Percentiles rank a stretch among this genome's conserved stretches.
Evolutionary conservation across 2,797 vertebrate genomes (phyloP).

Genomic region (Octomys mimax): DNA sequence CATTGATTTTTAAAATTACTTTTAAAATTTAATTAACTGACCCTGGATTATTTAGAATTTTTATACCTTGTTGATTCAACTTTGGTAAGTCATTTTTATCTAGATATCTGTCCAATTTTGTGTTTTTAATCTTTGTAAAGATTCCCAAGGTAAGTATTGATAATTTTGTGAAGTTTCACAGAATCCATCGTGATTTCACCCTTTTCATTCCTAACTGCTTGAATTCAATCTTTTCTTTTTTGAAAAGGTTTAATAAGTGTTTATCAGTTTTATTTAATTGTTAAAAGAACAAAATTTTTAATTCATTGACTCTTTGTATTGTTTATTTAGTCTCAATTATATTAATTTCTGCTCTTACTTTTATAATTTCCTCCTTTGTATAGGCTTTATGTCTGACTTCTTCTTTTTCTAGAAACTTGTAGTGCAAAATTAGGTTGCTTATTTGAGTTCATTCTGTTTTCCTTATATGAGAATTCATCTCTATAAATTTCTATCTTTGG

Average conservation of each 20-base stretch:
- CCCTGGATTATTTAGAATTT: too few relatives aligned
- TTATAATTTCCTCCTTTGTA: not conserved
- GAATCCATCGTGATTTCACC: not conserved
- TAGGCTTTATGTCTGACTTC: not conserved
- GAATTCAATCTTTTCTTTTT: not conserved
- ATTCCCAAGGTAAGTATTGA: not conserved
- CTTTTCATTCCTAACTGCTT: not conserved
- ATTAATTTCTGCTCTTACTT: not conserved
- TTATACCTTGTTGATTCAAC: too few relatives aligned
- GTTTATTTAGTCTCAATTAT: not conserved
- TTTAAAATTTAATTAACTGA: too few relatives aligned
- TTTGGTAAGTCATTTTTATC: too few relatives aligned
- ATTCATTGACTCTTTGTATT: not conserved
- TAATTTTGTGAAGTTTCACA: not conserved
- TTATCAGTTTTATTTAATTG: not conserved
- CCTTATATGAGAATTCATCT: not conserved
- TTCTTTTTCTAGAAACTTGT: not conserved
- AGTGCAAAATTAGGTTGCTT: not conserved
- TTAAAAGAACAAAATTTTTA: not conserved
- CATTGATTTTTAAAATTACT: too few relatives aligned
- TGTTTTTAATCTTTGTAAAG: too few relatives aligned
- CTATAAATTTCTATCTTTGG: not conserved
- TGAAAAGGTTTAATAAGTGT: not conserved
- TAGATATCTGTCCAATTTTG: too few relatives aligned
- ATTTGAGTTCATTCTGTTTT: not conserved